These are phyloP conservation scores for Tiaroga cobitis DNA, from an alignment of 2,797 vertebrate genomes.

Conservation along the genomic window DNA sequence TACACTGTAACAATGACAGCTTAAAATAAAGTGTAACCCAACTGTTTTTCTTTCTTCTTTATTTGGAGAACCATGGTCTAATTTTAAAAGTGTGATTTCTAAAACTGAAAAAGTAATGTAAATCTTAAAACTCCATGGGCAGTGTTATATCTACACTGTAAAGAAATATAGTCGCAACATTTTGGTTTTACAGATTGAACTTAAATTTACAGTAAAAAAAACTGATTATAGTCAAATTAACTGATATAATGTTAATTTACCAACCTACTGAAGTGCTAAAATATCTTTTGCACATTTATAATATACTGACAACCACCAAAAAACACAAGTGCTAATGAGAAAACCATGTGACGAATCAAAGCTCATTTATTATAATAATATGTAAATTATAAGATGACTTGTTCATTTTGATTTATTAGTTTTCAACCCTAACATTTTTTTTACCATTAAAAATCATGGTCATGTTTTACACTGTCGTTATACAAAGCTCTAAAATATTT, in stretches of 20 bases:
- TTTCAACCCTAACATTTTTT: neutral
- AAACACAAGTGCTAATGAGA: neutral
- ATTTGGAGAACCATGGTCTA: neutral
- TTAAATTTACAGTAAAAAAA: neutral
- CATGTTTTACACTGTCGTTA: neutral
- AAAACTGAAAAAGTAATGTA: neutral
- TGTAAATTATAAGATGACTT: neutral
- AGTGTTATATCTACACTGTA: neutral
- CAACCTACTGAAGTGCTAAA: neutral
- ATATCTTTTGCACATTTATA: neutral
- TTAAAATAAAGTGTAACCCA: too few relatives aligned
- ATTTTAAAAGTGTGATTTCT: constrained; percentile 5
- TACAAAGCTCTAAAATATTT: neutral
- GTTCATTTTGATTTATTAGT: neutral
- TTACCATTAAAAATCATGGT: neutral
- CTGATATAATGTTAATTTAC: neutral
- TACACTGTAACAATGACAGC: too few relatives aligned
- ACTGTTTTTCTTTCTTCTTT: too few relatives aligned
- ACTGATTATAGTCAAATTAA: too few relatives aligned
- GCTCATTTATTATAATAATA: neutral
- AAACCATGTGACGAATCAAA: neutral
- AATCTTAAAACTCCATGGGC: neutral
- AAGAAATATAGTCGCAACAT: neutral
- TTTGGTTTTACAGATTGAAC: neutral
- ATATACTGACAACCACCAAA: neutral